Evolutionary conservation across 2,888 invertebrate genomes (phyloP).

Genomic region (Drosophila barbarae): DNA sequence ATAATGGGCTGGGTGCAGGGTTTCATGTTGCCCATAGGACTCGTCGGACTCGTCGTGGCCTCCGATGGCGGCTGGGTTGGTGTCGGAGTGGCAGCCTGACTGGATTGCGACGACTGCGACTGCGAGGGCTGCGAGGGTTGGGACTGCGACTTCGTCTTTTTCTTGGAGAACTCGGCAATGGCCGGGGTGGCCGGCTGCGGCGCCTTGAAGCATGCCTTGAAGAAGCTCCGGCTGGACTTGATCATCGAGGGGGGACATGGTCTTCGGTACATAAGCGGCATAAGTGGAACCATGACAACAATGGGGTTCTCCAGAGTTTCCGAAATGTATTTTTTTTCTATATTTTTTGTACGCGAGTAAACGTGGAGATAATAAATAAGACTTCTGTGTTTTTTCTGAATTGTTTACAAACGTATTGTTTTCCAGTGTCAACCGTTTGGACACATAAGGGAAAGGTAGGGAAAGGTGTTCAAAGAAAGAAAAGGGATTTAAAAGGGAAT

Average conservation of each 20-base stretch:
- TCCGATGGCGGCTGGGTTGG: not conserved
- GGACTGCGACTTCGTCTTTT: not conserved
- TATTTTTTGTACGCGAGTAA: conserved; percentile 5
- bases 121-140: conserved; percentile 1
- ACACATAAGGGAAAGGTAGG: conserved; percentile 21
- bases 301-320: not conserved
- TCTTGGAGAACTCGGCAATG: conserved; percentile 24
- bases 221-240: conserved; percentile 39
- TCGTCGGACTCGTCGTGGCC: not conserved
- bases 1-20: conserved; percentile 11
- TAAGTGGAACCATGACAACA: conserved; percentile 21
- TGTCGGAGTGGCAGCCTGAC: not conserved
- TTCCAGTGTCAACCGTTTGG: conserved; percentile 7
- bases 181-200: not conserved
- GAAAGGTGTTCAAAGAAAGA: not conserved
- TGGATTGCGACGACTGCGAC: conserved; percentile 1
- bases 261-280: conserved; percentile 21
- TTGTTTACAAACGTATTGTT: not conserved
- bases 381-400: conserved; percentile 18
- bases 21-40: not conserved
- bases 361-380: not conserved
- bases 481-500: not conserved
- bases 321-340: not conserved
- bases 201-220: conserved; percentile 47
- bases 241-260: not conserved